These are phyloP conservation scores for Protophormia terraenovae DNA, from an alignment of 2,888 invertebrate species.

Conservation along the genomic window DNA sequence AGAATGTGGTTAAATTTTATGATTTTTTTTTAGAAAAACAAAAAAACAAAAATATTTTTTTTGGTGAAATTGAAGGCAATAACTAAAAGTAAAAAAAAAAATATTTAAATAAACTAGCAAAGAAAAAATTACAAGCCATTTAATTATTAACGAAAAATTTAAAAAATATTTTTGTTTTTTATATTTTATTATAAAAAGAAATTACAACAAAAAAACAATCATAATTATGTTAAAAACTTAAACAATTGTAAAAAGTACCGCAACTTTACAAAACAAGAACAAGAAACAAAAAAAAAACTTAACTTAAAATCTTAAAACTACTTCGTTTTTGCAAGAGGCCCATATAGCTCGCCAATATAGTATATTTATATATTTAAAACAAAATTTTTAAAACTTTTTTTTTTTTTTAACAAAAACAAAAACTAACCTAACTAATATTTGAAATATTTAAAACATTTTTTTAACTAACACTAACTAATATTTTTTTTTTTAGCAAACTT, in stretches of 20 bases:
- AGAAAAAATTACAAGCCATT: conserved; percentile 64
- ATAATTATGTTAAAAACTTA: conserved; percentile 61
- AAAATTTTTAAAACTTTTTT: conserved; percentile 54
- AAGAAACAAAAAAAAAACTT: conserved; percentile 72
- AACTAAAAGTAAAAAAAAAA: conserved; percentile 59
- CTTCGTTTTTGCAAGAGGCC: conserved; percentile 83
- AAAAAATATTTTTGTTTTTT: conserved; percentile 69
- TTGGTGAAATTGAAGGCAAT: conserved; percentile 69
- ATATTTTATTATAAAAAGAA: conserved; percentile 62
- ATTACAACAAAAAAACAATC: conserved; percentile 59
- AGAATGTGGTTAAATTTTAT: conserved; percentile 66
- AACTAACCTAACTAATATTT: conserved; percentile 58
- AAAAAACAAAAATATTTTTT: conserved; percentile 67
- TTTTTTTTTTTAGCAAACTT: conserved; percentile 5
- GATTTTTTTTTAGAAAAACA: conserved; percentile 68
- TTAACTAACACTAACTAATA: conserved; percentile 73
- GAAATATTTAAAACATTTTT: conserved; percentile 61
- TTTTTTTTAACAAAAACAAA: conserved; percentile 45
- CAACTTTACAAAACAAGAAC: conserved; percentile 68
- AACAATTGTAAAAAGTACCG: conserved; percentile 70
- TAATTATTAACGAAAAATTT: conserved; percentile 67
- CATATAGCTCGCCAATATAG: conserved; percentile 82
- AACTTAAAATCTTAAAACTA: conserved; percentile 73
- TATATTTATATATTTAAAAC: conserved; percentile 69
- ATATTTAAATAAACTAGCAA: conserved; percentile 73